phyloP scores from a whole-genome alignment of 2,797 vertebrate species.

The Urophycis tenuis region DNA sequence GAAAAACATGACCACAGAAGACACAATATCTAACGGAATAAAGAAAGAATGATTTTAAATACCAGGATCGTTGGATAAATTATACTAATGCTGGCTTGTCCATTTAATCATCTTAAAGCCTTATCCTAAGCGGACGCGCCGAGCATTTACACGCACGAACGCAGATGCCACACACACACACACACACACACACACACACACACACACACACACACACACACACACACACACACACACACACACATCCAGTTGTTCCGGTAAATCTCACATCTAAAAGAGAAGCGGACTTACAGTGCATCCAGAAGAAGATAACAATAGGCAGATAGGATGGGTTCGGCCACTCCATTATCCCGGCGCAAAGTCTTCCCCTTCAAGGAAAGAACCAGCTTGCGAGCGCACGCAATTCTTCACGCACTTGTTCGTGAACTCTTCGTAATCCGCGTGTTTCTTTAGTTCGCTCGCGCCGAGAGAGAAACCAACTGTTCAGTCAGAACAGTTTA shows the following conservation, averaged over 20 bases:
- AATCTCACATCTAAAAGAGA: not conserved
- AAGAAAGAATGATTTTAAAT: not conserved
- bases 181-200: constrained; percentile 10
- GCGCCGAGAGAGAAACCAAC: not conserved
- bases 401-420: not conserved
- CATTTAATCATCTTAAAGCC: not conserved
- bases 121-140: not conserved
- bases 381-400: not conserved
- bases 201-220: constrained; percentile 12
- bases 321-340: constrained; percentile 53
- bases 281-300: constrained; percentile 65
- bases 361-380: too few relatives aligned
- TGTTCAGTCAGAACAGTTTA: not conserved
- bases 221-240: constrained; percentile 14
- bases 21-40: not conserved
- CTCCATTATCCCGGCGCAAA: constrained; percentile 51
- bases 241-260: constrained; percentile 1
- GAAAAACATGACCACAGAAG: not conserved
- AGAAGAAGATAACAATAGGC: constrained; percentile 38
- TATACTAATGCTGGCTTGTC: not conserved
- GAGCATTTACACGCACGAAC: not conserved
- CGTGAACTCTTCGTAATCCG: not conserved
- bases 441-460: not conserved
- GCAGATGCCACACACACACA: not conserved
- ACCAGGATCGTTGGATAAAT: constrained; percentile 7